phyloP scores from a whole-genome alignment of 2,113 vertebrate species.

The Pyxicephalus adspersus region DNA sequence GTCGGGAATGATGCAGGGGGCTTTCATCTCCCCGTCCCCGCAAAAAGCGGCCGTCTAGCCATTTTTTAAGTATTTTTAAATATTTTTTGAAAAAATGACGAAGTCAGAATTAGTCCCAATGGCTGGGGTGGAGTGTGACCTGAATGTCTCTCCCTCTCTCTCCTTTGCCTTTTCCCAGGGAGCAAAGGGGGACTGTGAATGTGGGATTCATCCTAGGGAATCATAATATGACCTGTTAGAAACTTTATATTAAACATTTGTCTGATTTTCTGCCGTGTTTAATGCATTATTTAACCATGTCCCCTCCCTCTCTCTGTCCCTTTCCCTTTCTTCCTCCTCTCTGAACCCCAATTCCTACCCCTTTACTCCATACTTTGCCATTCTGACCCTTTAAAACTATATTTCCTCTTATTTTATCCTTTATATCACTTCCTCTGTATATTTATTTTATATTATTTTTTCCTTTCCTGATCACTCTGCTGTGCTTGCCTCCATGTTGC shows the following conservation, averaged over 20 bases:
- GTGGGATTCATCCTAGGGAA: background rate
- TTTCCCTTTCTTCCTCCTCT: conserved; percentile 51
- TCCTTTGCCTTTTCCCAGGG: conserved; percentile 60
- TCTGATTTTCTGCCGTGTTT: background rate
- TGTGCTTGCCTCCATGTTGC: background rate
- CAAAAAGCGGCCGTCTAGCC: conserved; percentile 69
- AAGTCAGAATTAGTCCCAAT: conserved; percentile 79
- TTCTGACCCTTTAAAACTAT: background rate
- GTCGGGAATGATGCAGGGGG: conserved; percentile 81
- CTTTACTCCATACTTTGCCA: background rate
- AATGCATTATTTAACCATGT: conserved; percentile 26
- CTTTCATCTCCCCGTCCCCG: conserved; percentile 64
- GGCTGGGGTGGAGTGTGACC: conserved; percentile 79
- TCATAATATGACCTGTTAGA: background rate
- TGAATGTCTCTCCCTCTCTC: conserved; percentile 79
- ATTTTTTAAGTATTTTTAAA: conserved; percentile 67
- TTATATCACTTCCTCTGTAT: background rate
- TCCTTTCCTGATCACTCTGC: background rate
- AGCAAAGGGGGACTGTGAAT: background rate
- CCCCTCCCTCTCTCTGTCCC: conserved; percentile 52
- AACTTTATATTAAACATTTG: background rate
- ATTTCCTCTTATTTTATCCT: conserved; percentile 5
- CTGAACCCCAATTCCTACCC: background rate
- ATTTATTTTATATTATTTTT: background rate
- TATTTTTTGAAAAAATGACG: conserved; percentile 98